Evolutionary conservation across 2,113 vertebrate genomes (phyloP), one percentile per base, ranked within the genome.

Genomic region (Coturnix japonica): DNA sequence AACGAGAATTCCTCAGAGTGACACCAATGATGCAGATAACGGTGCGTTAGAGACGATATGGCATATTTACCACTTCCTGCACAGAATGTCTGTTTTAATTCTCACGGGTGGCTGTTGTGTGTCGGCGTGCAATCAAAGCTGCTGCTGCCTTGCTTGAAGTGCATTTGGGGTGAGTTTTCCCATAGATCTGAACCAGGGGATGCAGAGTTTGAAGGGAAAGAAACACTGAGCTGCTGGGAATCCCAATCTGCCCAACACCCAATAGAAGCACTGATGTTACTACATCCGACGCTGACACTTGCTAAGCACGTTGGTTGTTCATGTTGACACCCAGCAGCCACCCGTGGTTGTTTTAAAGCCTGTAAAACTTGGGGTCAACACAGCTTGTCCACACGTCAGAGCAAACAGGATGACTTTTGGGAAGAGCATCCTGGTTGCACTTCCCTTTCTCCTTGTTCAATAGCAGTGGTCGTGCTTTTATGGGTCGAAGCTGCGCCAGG

Each of bases 91-190:
- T 91, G 92, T 91, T 85, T 91, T 63, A 41, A 79, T 75, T 88
- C 69, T 64, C 25, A 82, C 72, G 88, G 97, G 95, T 97, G 93
- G 89, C 88, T 97, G 65, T 69, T 91, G 92, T 51, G 94, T 95
- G 91, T 91, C 84, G 94, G 91, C 93, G 35, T 83, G 82, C 92
- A 33, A 77, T 7, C 82, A 78, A 28, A 72, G n/a, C 93, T 94
- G 90, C 78, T 74, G 64, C 64, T 4, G 67, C 47, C 94, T 44
- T 35, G 9, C 95, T 75, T 19, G 31, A 25, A n/a, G 64, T 13
- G 80, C 16, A 1, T 57, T 72, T 22, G 3, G 16, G 53, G 59
- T 13, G 80, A 37, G 28, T 43, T 87, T 56, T 31, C 51, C 71
- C 28, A 3, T 44, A 65, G 63, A 28, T 46, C 53, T 39, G 57